phyloP scores from a whole-genome alignment of 1,140 invertebrate genomes.

The Drosophila rufa region DNA sequence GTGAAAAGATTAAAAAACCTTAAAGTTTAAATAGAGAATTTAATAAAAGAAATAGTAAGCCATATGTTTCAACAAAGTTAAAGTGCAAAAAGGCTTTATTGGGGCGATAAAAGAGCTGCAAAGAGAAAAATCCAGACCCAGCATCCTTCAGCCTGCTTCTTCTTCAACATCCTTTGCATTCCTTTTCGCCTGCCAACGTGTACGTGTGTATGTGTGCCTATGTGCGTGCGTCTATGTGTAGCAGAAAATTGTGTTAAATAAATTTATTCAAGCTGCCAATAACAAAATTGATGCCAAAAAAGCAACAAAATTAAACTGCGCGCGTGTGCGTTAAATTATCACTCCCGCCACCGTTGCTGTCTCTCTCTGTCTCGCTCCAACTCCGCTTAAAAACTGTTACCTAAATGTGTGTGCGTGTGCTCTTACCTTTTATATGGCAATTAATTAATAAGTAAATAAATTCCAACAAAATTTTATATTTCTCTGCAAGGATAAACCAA shows the following conservation, averaged over 20 bases:
- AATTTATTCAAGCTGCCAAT: slow-evolving; percentile 30
- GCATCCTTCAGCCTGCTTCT: slow-evolving; percentile 62
- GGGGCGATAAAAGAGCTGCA: slow-evolving; percentile 5
- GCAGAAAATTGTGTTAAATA: slow-evolving; percentile 35
- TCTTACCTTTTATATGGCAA: background rate
- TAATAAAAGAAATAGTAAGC: background rate
- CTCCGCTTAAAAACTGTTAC: slow-evolving; percentile 36
- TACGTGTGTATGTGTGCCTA: slow-evolving; percentile 27
- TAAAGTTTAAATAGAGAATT: background rate
- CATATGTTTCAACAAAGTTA: background rate
- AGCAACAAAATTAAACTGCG: slow-evolving; percentile 2
- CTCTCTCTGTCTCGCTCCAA: slow-evolving; percentile 12
- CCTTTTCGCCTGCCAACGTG: slow-evolving; percentile 16
- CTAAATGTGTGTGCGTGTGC: slow-evolving; percentile 13
- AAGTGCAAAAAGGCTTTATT: background rate
- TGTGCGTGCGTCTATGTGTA: slow-evolving; percentile 26
- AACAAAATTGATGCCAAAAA: slow-evolving; percentile 45
- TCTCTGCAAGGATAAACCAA: slow-evolving; percentile 7
- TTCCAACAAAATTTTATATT: background rate
- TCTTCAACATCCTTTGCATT: slow-evolving; percentile 43
- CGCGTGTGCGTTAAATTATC: slow-evolving; percentile 29
- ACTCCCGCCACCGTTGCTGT: slow-evolving; percentile 5
- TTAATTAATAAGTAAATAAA: slow-evolving; percentile 20
- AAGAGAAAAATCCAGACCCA: slow-evolving; percentile 33
- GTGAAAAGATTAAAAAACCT: background rate